Percentiles rank a stretch among this genome's conserved stretches.
Evolutionary conservation across 1,140 invertebrate species (phyloP).

Genomic region (Colletes gigas): DNA sequence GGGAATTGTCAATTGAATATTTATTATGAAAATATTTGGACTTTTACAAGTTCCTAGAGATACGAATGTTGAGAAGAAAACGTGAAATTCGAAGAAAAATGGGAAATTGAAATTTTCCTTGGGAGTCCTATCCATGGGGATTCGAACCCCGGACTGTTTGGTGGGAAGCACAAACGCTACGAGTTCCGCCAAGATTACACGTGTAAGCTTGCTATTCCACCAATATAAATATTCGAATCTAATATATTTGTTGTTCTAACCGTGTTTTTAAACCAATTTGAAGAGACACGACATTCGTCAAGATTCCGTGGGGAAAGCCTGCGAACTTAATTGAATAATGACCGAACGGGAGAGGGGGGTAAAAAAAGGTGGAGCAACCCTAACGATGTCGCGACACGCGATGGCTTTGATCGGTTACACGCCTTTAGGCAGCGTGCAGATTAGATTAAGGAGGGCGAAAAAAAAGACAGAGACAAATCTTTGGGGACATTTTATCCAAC

Average conservation of each 20-base stretch:
- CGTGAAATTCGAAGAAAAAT: background rate
- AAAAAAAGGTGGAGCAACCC: conserved; percentile 27
- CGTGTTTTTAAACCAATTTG: background rate
- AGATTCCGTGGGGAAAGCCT: background rate
- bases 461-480: background rate
- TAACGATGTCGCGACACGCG: conserved; percentile 52
- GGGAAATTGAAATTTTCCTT: background rate
- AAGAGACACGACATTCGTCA: background rate
- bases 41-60: background rate
- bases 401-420: conserved; percentile 40
- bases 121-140: background rate
- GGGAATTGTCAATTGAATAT: no score
- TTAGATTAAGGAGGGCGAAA: conserved; percentile 1
- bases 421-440: background rate
- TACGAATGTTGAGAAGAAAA: background rate
- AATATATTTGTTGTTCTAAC: no score
- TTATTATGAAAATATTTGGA: background rate
- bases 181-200: background rate
- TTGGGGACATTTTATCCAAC: no score
- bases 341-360: background rate
- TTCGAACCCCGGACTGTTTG: background rate
- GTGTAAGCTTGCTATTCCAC: no score
- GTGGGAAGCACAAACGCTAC: background rate
- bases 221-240: no score
- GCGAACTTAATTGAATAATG: conserved; percentile 55